A percentile compares a stretch with the other conserved stretches of the same genome.
Evolutionary conservation across 2,888 invertebrate genomes (phyloP).

Genomic region (Perdita meconis): DNA sequence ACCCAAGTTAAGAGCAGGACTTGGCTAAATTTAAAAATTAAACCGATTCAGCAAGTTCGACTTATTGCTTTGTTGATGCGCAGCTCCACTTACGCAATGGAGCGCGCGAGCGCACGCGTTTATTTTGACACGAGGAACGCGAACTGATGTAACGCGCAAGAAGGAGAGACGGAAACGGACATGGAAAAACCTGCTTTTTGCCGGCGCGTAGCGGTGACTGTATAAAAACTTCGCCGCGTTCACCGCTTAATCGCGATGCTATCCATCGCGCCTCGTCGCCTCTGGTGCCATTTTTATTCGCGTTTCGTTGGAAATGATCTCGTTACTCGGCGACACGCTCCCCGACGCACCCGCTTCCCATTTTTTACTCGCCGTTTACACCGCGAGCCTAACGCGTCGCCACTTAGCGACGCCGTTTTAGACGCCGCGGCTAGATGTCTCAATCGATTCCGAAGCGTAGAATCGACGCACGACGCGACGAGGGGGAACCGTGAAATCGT

Average conservation of each 20-base stretch:
- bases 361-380: slow-evolving; percentile 12
- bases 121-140: slow-evolving; percentile 40
- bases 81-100: slow-evolving; percentile 17
- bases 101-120: neutral
- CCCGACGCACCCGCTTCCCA: neutral
- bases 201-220: slow-evolving; percentile 37
- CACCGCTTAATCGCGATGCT: slow-evolving; percentile 7
- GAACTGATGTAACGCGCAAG: slow-evolving; percentile 44
- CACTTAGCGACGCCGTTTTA: slow-evolving; percentile 8
- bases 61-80: neutral
- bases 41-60: neutral
- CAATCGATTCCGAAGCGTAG: slow-evolving; percentile 17
- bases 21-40: too few relatives aligned
- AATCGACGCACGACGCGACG: slow-evolving; percentile 1
- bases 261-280: slow-evolving; percentile 5
- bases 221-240: slow-evolving; percentile 37
- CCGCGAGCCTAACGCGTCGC: slow-evolving; percentile 23
- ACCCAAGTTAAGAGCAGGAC: too few relatives aligned
- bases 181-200: slow-evolving; percentile 68
- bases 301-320: slow-evolving; percentile 20
- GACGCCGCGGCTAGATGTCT: slow-evolving; percentile 22
- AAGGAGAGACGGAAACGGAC: slow-evolving; percentile 61
- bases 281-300: slow-evolving; percentile 30
- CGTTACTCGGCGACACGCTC: slow-evolving; percentile 1
- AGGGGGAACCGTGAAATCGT: slow-evolving; percentile 19